phyloP scores from a whole-genome alignment of 1,140 invertebrate genomes.

The Phocides pigmalion region DNA sequence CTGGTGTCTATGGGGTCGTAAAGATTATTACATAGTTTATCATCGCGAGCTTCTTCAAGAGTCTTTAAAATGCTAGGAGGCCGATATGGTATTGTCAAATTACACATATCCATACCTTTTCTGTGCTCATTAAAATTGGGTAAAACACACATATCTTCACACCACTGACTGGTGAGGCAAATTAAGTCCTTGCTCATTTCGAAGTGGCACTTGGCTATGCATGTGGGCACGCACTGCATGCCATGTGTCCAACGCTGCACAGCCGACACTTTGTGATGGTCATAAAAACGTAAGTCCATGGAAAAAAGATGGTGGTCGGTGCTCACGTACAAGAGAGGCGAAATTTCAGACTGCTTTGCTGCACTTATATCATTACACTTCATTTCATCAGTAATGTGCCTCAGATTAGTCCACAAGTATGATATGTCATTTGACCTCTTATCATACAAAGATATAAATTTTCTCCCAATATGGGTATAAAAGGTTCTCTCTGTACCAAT shows the following conservation, averaged over 20 bases:
- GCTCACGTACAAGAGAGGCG: constrained; percentile 55
- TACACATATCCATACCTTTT: constrained; percentile 41
- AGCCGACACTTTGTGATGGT: constrained; percentile 45
- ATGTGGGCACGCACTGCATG: constrained; percentile 64
- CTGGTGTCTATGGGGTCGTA: constrained; percentile 60
- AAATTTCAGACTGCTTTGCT: constrained; percentile 50
- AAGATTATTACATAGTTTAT: constrained; percentile 56
- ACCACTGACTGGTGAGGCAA: constrained; percentile 70
- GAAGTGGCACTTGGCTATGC: constrained; percentile 54
- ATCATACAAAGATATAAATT: constrained; percentile 61
- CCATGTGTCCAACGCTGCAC: constrained; percentile 71
- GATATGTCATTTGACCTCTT: constrained; percentile 57
- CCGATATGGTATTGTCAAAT: constrained; percentile 61
- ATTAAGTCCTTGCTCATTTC: constrained; percentile 63
- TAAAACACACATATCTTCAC: constrained; percentile 69
- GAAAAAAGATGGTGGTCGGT: constrained; percentile 70
- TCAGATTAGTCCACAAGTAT: constrained; percentile 50
- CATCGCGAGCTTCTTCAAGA: constrained; percentile 54
- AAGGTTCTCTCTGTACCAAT: constrained; percentile 51
- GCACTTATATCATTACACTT: constrained; percentile 63
- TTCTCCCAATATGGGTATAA: constrained; percentile 56
- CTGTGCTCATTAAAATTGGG: constrained; percentile 52
- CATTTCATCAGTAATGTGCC: constrained; percentile 56
- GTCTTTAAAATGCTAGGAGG: constrained; percentile 61
- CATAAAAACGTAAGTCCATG: constrained; percentile 59